Percentiles rank a stretch among this genome's conserved stretches.
These are phyloP conservation scores for Penaeus japonicus DNA, from an alignment of 1,140 invertebrate genomes.

Conservation along the genomic window DNA sequence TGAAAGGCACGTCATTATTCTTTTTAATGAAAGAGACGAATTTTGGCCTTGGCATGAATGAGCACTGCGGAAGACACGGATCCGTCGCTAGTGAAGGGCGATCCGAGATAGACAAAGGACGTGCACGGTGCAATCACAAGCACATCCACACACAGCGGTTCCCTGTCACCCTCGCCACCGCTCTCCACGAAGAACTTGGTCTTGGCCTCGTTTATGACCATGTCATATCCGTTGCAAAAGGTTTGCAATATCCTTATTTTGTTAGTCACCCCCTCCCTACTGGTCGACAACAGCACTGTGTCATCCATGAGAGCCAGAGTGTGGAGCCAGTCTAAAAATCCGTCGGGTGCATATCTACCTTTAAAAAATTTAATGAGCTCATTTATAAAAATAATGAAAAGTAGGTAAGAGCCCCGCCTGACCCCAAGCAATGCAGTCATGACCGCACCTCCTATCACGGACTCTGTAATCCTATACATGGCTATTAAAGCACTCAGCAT, in stretches of 20 bases:
- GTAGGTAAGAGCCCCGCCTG: not conserved
- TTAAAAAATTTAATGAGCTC: not conserved
- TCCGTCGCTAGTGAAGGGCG: not conserved
- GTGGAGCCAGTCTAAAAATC: not conserved
- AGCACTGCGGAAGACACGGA: not conserved
- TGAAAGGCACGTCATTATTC: not conserved
- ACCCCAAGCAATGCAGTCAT: not conserved
- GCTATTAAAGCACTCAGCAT: not conserved
- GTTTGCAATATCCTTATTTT: too few relatives aligned
- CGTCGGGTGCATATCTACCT: not conserved
- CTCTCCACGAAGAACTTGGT: not conserved
- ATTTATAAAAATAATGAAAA: not conserved
- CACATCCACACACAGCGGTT: too few relatives aligned
- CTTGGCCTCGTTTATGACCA: not conserved
- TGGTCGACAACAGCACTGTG: not conserved
- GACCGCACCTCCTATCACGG: not conserved
- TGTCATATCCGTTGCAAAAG: too few relatives aligned
- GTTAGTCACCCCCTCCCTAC: too few relatives aligned
- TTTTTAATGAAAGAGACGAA: not conserved
- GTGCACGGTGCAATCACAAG: too few relatives aligned
- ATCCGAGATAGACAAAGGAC: not conserved
- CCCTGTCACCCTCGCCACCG: too few relatives aligned
- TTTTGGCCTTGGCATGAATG: not conserved
- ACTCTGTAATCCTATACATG: conserved; percentile 3
- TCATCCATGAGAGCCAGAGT: too few relatives aligned